Evolutionary conservation across 2,888 invertebrate genomes (phyloP).

Genomic region (Drosophila mayaguana): DNA sequence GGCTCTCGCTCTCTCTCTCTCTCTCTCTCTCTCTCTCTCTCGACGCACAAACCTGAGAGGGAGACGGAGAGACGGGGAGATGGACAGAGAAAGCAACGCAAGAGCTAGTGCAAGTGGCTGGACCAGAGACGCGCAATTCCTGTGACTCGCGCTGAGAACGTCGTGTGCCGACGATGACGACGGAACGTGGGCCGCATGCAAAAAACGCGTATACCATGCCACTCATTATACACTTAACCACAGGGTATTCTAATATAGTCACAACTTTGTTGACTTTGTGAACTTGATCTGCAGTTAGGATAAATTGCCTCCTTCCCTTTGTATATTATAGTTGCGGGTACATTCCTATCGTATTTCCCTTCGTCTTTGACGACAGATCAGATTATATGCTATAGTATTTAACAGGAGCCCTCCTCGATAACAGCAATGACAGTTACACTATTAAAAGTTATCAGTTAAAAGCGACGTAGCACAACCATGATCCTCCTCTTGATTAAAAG

Average conservation of each 20-base stretch:
- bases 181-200: constrained; percentile 70
- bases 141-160: constrained; percentile 11
- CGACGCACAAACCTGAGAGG: no score
- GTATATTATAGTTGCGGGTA: not conserved
- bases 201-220: constrained; percentile 34
- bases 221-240: constrained; percentile 23
- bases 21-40: constrained; percentile 10
- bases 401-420: no score
- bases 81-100: constrained; percentile 4
- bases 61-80: not conserved
- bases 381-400: no score
- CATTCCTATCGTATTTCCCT: no score
- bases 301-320: not conserved
- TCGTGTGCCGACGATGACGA: constrained; percentile 21
- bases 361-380: no score
- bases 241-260: not conserved
- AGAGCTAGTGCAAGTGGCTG: constrained; percentile 3
- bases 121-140: constrained; percentile 17
- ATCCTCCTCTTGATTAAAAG: not conserved
- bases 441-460: no score
- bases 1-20: constrained; percentile 29
- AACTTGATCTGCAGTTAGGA: not conserved
- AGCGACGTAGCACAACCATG: no score
- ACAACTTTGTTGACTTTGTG: not conserved
- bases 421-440: no score